Base-by-base conservation (phyloP, 2,888 invertebrate genomes). In the Parnassius orleans region DNA sequence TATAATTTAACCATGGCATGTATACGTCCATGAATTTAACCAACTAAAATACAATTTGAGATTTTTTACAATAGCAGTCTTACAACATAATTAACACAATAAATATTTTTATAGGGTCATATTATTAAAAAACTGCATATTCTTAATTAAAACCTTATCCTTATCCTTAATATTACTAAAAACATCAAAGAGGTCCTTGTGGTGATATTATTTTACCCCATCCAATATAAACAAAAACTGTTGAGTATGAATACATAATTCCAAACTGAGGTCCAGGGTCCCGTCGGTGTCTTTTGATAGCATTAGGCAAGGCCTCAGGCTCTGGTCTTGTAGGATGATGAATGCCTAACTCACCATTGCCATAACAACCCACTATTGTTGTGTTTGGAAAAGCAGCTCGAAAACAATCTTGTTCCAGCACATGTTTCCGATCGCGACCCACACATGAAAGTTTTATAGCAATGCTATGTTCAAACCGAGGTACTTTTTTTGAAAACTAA, bases 311-410 rank as follows among this genome's bases (percentile, higher is more conserved):
- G 7, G 66, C 48, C 3, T 70, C 72, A 0, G 69, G 57, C 0
- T 61, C 61, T 0, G 72, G 67, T 2, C 77, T 77, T 2, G 72
- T 63, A 0, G 90, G 89, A 54, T 82, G 77, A 68, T 89, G 83
- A 51, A 86, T 57, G 0, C 92, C 92, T 0, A 92, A 67, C 70
- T 92, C 92, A 0, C 91, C 91, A 64, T 90, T 90, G 2, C 92
- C 92, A 68, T 85, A 91, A 71, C 88, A 88, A 48, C 92, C 92
- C 14, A 84, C 70, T 2, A 90, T 65, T 3, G 81, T 78, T 0
- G 90, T 91, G 56, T 74, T 68, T 0, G 92, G 92, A 69, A 92
- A 92, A 10, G 76, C 81, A 0, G 76, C 72, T 0, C 89, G 79
- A 69, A 92, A 90, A 54, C 73, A 77, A 11, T 84, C 79, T 64